Percentiles rank a stretch among this genome's conserved stretches.
These are phyloP conservation scores for Drosophila nigromelanica DNA, from an alignment of 1,140 invertebrate genomes.

Conservation along the genomic window DNA sequence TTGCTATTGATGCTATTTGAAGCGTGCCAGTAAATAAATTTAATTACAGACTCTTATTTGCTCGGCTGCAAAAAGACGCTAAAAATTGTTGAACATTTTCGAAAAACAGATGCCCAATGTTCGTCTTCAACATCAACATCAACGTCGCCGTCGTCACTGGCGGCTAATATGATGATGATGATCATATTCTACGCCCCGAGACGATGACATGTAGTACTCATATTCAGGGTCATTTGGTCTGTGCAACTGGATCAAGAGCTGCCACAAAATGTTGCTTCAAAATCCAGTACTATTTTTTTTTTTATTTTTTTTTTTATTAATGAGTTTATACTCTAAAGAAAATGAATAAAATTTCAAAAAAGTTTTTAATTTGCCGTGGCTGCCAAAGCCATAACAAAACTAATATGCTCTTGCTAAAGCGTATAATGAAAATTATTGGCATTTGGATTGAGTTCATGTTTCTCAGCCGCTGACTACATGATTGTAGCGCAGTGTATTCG, in stretches of 20 bases:
- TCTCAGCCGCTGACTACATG: constrained; percentile 62
- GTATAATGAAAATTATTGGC: constrained; percentile 60
- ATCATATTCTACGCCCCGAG: constrained; percentile 35
- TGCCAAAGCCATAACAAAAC: not conserved
- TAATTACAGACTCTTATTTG: constrained; percentile 64
- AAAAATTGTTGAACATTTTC: constrained; percentile 46
- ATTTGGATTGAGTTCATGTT: constrained; percentile 79
- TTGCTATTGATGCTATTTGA: constrained; percentile 26
- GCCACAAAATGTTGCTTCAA: constrained; percentile 39
- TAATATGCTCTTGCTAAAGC: constrained; percentile 31
- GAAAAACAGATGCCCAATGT: constrained; percentile 58
- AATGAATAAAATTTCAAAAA: constrained; percentile 1
- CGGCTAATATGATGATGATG: constrained; percentile 28
- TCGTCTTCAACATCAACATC: constrained; percentile 7
- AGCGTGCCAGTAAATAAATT: constrained; percentile 71
- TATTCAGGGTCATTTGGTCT: constrained; percentile 56
- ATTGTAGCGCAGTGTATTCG: constrained; percentile 70
- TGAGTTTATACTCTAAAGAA: too few relatives aligned
- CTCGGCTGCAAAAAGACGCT: constrained; percentile 29
- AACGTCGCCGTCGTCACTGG: constrained; percentile 14
- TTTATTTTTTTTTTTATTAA: too few relatives aligned
- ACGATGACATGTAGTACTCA: constrained; percentile 69
- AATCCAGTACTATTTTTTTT: constrained; percentile 15
- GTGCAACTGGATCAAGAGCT: constrained; percentile 70
- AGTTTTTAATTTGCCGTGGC: not conserved